Evolutionary conservation across 2,888 invertebrate species (phyloP).

Genomic region (Zootermopsis nevadensis): DNA sequence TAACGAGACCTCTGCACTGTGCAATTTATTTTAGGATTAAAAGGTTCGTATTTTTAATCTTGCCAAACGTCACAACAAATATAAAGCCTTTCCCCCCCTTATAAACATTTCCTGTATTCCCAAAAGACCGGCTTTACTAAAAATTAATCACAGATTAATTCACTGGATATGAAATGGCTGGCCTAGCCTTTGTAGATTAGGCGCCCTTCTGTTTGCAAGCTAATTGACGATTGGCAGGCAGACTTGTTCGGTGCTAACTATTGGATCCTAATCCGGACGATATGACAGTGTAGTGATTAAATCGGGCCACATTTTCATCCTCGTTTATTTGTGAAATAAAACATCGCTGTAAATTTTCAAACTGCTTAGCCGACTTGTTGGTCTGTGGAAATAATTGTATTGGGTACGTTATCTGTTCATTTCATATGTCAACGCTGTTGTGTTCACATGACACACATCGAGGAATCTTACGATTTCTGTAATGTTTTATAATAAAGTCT

Average conservation of each 20-base stretch:
- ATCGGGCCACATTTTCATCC: too few species aligned
- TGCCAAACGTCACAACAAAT: slow-evolving; percentile 8
- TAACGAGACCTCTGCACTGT: slow-evolving; percentile 24
- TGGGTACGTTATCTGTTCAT: too few species aligned
- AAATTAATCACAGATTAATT: slow-evolving; percentile 43
- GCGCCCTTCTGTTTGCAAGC: slow-evolving; percentile 14
- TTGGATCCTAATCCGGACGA: too few species aligned
- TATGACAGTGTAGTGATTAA: too few species aligned
- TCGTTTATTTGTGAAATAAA: too few species aligned
- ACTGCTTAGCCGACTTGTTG: too few species aligned
- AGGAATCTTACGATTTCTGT: too few species aligned
- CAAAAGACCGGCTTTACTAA: slow-evolving; percentile 24
- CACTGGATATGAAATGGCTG: slow-evolving; percentile 6
- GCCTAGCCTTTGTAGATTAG: slow-evolving; percentile 23
- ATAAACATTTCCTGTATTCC: background rate
- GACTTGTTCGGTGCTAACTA: background rate
- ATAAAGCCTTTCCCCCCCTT: background rate
- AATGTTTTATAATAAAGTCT: too few species aligned
- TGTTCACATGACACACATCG: too few species aligned
- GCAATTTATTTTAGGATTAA: slow-evolving; percentile 38
- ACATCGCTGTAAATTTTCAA: too few species aligned
- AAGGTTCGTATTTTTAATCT: background rate
- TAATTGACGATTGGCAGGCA: slow-evolving; percentile 40
- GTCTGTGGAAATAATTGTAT: too few species aligned
- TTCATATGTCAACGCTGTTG: too few species aligned